These are phyloP conservation scores for Prosopocoilus inquinatus DNA, from an alignment of 2,888 invertebrate genomes.

Conservation along the genomic window DNA sequence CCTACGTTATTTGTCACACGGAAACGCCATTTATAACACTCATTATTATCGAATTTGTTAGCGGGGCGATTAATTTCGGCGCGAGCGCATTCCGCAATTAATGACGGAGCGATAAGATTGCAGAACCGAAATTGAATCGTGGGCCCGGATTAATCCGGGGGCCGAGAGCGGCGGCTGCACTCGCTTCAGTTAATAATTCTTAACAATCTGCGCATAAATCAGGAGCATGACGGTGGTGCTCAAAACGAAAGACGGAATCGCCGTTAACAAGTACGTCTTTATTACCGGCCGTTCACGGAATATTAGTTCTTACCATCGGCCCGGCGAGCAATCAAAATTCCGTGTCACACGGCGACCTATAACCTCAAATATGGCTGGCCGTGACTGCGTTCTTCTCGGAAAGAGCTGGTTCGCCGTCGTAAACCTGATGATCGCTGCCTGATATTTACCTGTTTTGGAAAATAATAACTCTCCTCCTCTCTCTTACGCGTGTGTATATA, in stretches of 20 bases:
- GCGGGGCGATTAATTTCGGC: neutral
- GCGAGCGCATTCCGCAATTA: too few relatives aligned
- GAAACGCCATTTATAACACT: neutral
- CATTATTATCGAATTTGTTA: neutral
- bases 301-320: conserved; percentile 4
- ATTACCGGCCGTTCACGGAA: conserved; percentile 1
- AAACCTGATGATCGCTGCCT: conserved; percentile 2
- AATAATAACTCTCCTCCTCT: neutral
- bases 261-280: conserved; percentile 5
- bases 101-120: too few relatives aligned
- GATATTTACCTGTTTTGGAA: conserved; percentile 3
- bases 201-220: conserved; percentile 2
- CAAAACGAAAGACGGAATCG: conserved; percentile 4
- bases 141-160: too few relatives aligned
- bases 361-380: neutral
- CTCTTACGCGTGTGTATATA: too few relatives aligned
- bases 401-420: conserved; percentile 1
- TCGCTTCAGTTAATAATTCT: neutral
- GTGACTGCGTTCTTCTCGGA: neutral
- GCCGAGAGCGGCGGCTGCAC: too few relatives aligned
- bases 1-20: conserved; percentile 1
- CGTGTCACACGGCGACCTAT: conserved; percentile 3
- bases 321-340: conserved; percentile 4
- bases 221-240: neutral
- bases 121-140: too few relatives aligned